These are phyloP conservation scores for Diadumene lineata DNA, from an alignment of 92 coral and sea anemone genomes.

Conservation along the genomic window DNA sequence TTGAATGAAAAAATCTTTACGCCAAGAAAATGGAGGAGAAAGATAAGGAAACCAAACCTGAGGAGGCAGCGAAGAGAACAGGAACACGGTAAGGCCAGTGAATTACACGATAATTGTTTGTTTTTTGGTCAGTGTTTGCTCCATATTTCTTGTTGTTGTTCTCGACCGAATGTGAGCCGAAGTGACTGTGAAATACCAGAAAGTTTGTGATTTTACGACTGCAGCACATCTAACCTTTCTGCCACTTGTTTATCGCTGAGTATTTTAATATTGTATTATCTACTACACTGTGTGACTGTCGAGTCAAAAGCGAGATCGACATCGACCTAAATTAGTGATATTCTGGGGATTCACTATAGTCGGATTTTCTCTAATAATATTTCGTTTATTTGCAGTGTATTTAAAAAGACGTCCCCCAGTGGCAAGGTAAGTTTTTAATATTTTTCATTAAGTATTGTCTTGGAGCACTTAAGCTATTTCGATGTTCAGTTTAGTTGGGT, in stretches of 20 bases:
- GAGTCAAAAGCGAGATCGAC: conserved; percentile 9
- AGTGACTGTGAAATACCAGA: conserved; percentile 8
- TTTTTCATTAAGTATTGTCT: background rate
- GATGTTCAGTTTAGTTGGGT: conserved; percentile 2
- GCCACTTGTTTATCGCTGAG: conserved; percentile 18
- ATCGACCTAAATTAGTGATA: background rate
- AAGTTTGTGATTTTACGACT: conserved; percentile 6
- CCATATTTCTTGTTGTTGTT: conserved; percentile 15
- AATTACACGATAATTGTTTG: background rate
- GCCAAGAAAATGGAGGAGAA: conserved; percentile 47
- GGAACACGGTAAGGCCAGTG: conserved; percentile 76
- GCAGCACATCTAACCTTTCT: conserved; percentile 15
- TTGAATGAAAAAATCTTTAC: conserved; percentile 10
- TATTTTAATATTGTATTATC: conserved; percentile 20
- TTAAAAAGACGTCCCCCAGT: conserved; percentile 95
- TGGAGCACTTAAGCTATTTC: background rate
- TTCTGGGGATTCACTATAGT: background rate
- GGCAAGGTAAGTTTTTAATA: conserved; percentile 73
- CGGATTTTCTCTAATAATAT: conserved; percentile 13
- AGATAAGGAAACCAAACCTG: conserved; percentile 40
- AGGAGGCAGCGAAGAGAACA: conserved; percentile 70
- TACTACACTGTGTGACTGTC: background rate
- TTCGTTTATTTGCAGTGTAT: conserved; percentile 74
- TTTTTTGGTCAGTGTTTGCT: conserved; percentile 19
- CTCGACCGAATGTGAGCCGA: background rate